phyloP scores from a whole-genome alignment of 2,888 invertebrate genomes.

The Therioaphis trifolii region DNA sequence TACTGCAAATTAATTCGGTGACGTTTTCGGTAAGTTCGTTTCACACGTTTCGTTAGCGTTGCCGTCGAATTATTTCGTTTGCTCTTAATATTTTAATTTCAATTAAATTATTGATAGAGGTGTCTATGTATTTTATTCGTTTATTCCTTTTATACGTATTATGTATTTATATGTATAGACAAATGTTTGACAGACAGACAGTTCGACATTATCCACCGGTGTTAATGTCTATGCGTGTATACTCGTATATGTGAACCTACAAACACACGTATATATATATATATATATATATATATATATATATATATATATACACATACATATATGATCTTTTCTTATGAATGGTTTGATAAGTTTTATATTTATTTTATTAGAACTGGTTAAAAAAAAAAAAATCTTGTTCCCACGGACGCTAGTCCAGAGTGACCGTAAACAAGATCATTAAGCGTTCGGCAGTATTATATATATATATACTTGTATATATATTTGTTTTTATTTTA shows the following conservation, averaged over 20 bases:
- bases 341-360: slow-evolving; percentile 44
- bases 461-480: slow-evolving; percentile 29
- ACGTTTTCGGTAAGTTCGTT: no score
- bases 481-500: slow-evolving; percentile 22
- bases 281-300: no score
- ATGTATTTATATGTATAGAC: not conserved
- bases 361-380: slow-evolving; percentile 55
- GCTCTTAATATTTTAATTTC: not conserved
- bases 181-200: not conserved
- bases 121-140: not conserved
- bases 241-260: not conserved
- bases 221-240: slow-evolving; percentile 10
- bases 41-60: no score
- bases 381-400: slow-evolving; percentile 45
- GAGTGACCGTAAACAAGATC: slow-evolving; percentile 62
- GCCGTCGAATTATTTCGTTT: no score
- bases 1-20: no score
- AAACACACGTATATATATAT: not conserved
- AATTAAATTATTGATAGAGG: not conserved
- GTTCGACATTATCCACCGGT: not conserved
- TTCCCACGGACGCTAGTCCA: slow-evolving; percentile 54
- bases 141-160: no score
- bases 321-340: slow-evolving; percentile 28
- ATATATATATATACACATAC: no score
- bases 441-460: slow-evolving; percentile 54